Conservation (phyloP, 2,888 invertebrate genomes). For the Lithophane semibrunnea region DNA sequence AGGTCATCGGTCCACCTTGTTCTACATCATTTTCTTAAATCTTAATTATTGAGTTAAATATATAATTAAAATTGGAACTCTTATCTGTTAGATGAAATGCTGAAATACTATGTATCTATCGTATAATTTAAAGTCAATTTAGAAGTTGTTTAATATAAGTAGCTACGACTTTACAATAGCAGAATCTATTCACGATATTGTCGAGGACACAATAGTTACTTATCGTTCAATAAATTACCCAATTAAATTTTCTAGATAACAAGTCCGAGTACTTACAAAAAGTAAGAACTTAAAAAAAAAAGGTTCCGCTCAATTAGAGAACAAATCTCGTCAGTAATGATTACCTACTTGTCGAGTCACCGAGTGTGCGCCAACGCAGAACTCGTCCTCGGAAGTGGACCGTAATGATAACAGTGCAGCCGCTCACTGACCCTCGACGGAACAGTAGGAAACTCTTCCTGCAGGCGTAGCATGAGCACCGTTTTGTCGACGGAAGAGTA, state of each 20-base stretch:
- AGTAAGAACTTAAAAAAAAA: constrained; percentile 27
- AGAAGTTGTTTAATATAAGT: not conserved
- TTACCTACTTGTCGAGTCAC: not conserved
- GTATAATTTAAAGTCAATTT: no score
- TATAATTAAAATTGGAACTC: not conserved
- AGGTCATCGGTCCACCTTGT: no score
- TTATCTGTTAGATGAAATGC: not conserved
- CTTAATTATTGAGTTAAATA: no score
- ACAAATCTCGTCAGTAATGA: constrained; percentile 14
- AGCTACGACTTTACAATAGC: not conserved
- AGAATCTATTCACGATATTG: constrained; percentile 10
- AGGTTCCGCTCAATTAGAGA: constrained; percentile 40
- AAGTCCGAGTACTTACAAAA: constrained; percentile 18
- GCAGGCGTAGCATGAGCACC: no score
- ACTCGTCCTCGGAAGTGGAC: constrained; percentile 31
- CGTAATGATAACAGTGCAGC: constrained; percentile 40
- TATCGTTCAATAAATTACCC: not conserved
- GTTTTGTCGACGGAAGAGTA: no score
- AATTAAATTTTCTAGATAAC: constrained; percentile 16
- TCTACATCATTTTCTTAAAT: no score
- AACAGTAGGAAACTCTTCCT: constrained; percentile 13
- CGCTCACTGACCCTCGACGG: constrained; percentile 23
- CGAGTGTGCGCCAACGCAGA: constrained; percentile 35
- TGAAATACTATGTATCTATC: not conserved
- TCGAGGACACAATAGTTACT: constrained; percentile 1